Base-by-base conservation (phyloP, 2,888 invertebrate genomes). In the Gasteruption jaculator region DNA sequence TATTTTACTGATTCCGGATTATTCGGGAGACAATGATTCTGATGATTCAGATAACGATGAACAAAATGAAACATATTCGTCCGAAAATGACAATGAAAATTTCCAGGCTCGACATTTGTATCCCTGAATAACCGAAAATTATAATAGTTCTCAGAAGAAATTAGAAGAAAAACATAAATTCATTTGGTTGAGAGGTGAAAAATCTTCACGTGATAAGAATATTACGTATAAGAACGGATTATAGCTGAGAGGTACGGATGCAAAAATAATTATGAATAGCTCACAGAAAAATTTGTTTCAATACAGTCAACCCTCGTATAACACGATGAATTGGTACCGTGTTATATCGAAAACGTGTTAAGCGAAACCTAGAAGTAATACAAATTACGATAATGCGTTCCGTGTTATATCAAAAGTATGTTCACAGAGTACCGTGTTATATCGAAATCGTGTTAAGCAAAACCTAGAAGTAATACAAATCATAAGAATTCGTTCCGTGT, bases 111-210 rank as follows among this genome's bases (percentile, higher is more conserved):
- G n/a, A 24, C 8, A 24, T 8, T 24, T n/a, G n/a, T 24, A 24
- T 24, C 7, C 7, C 7, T 8, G n/a, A 24, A n/a, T 24, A 24
- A 24, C 8, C 24, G 24, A n/a, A 24, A 24, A n/a, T n/a, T n/a
- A n/a, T n/a, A n/a, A n/a, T n/a, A n/a, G n/a, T n/a, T n/a, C n/a
- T n/a, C n/a, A n/a, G 24, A 24, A n/a, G n/a, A 24, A 24, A n/a
- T 24, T 24, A n/a, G 24, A 24, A 24, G 24, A 7, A 8, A 24
- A 24, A 8, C 24, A 24, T 24, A 24, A 24, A 24, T 24, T 8
- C n/a, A 24, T 8, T 24, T 24, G 24, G 24, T 24, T 24, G 24
- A 24, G n/a, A 24, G 24, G 24, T 24, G 24, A 24, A 24, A 24
- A 24, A 24, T n/a, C 24, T 24, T 24, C 24, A n/a, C 24, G n/a